Evolutionary conservation across 2,113 vertebrate genomes (phyloP).

Genomic region (Cettia cetti): DNA sequence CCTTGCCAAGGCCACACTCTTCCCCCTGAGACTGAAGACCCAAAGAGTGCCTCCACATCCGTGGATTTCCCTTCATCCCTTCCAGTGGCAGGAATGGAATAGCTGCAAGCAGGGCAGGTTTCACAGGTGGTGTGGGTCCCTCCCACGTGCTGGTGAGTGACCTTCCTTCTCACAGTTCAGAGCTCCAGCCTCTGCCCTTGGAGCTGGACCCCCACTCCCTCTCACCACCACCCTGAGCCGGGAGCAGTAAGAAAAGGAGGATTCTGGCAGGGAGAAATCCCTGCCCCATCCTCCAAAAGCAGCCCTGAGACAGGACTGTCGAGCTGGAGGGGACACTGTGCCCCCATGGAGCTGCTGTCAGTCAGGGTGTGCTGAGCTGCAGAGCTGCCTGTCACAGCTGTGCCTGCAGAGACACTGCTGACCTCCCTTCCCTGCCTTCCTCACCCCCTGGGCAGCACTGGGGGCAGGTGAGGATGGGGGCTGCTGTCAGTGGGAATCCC

Average conservation of each 20-base stretch:
- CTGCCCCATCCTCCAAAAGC: not conserved
- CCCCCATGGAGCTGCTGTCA: not conserved
- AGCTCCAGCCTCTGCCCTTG: not conserved
- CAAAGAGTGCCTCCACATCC: not conserved
- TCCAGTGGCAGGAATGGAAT: fast-evolving
- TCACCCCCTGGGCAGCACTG: fast-evolving
- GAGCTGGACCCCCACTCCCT: not conserved
- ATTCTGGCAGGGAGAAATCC: not conserved
- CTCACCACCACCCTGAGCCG: not conserved
- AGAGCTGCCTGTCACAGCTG: not conserved
- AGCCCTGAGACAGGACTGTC: too few species aligned
- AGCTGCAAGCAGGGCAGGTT: not conserved
- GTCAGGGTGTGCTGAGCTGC: fast-evolving
- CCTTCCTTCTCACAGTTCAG: not conserved
- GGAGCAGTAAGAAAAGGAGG: not conserved
- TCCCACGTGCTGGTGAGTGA: not conserved
- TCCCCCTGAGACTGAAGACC: not conserved
- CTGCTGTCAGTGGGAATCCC: not conserved
- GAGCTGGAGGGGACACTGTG: not conserved
- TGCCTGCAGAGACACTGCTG: not conserved
- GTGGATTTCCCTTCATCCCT: not conserved
- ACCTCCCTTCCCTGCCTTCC: not conserved
- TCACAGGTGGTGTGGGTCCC: not conserved
- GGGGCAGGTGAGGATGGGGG: too few species aligned
- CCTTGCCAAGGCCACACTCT: not conserved